Conservation (phyloP, 2,888 invertebrate species). For the Acronicta alni region DNA sequence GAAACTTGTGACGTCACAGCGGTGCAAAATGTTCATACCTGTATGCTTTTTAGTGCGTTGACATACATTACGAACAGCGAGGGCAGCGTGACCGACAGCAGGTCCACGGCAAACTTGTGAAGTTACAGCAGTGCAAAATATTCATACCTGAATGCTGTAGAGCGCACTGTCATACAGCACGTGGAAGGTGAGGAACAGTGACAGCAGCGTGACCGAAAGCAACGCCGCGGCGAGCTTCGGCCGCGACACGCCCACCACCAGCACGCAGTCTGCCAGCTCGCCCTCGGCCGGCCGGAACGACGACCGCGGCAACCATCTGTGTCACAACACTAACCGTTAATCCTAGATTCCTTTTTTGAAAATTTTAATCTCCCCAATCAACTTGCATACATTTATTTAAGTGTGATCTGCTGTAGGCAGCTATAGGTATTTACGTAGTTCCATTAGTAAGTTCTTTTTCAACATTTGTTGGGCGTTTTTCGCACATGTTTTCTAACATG, state of each 20-base stretch:
- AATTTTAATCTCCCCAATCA: no score
- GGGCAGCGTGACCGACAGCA: constrained; percentile 94
- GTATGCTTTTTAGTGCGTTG: constrained; percentile 94
- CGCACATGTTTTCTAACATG: no score
- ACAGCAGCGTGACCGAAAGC: constrained; percentile 94
- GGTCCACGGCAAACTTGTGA: constrained; percentile 93
- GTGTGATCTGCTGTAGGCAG: no score
- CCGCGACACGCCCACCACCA: constrained; percentile 95
- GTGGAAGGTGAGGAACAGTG: constrained; percentile 95
- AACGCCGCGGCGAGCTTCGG: constrained; percentile 95
- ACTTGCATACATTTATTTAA: no score
- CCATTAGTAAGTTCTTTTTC: no score
- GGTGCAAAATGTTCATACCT: constrained; percentile 79
- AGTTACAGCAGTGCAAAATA: not conserved
- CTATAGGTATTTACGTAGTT: no score
- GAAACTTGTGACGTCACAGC: not conserved
- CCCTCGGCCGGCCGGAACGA: constrained; percentile 95
- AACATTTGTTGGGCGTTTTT: no score
- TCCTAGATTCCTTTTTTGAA: no score
- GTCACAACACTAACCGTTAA: constrained; percentile 50
- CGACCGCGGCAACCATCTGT: constrained; percentile 95
- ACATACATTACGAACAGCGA: constrained; percentile 95
- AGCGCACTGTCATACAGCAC: constrained; percentile 95
- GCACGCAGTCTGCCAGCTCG: constrained; percentile 95
- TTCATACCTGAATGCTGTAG: constrained; percentile 92